Evolutionary conservation across 2,888 invertebrate species (phyloP).

Genomic region (Dynastes maya): DNA sequence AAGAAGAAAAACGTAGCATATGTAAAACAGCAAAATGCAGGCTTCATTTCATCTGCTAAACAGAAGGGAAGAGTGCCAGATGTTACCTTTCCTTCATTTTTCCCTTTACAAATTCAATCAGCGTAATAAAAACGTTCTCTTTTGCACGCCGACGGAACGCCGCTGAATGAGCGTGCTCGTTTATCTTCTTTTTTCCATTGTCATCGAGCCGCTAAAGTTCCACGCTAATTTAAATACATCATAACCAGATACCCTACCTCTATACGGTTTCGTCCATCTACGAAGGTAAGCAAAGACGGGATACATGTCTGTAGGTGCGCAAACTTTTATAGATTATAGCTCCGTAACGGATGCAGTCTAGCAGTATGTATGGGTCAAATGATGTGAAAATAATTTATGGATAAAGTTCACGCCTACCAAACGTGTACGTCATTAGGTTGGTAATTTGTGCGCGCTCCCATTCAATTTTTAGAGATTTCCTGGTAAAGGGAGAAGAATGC

Average conservation of each 20-base stretch:
- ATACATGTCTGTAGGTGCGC: constrained; percentile 28
- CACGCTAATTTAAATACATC: constrained; percentile 50
- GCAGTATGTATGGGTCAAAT: constrained; percentile 48
- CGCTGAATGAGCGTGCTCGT: not conserved
- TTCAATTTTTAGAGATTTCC: too few relatives aligned
- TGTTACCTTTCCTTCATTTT: not conserved
- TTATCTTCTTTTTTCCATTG: constrained; percentile 32
- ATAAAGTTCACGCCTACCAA: constrained; percentile 41
- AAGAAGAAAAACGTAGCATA: not conserved
- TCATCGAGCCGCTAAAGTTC: constrained; percentile 39
- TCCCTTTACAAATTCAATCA: constrained; percentile 24
- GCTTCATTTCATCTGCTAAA: constrained; percentile 17
- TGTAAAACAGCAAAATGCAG: not conserved
- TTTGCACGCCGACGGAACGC: not conserved
- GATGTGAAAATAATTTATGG: constrained; percentile 49
- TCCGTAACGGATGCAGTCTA: constrained; percentile 19
- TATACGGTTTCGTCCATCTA: not conserved
- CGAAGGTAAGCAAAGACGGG: not conserved
- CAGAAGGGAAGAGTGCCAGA: constrained; percentile 3
- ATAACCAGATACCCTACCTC: constrained; percentile 43
- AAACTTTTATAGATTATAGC: constrained; percentile 26
- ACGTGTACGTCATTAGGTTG: constrained; percentile 13
- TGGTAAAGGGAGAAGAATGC: not conserved
- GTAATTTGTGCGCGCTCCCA: not conserved
- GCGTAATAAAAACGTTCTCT: constrained; percentile 25